These are phyloP conservation scores for Melanerpes formicivorus DNA, from an alignment of 2,113 vertebrate species.

Conservation along the genomic window DNA sequence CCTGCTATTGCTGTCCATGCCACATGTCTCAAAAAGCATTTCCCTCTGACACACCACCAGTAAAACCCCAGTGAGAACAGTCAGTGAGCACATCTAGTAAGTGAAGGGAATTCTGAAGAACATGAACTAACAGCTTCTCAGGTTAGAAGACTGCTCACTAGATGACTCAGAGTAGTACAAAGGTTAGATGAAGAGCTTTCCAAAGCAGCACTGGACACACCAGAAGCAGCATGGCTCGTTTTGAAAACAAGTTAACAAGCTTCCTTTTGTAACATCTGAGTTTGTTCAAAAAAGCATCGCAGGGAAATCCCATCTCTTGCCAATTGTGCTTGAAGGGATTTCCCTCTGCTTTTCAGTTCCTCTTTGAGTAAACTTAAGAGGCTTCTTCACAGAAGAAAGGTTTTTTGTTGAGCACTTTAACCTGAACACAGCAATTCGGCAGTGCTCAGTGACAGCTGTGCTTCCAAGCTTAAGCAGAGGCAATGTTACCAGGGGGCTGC, in stretches of 20 bases:
- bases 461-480: constrained; percentile 7
- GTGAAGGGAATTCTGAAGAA: neutral
- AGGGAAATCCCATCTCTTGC: constrained; percentile 16
- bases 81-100: neutral
- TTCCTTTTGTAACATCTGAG: neutral
- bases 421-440: constrained; percentile 24
- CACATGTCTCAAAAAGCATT: neutral
- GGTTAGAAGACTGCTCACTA: neutral
- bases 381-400: neutral
- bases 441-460: constrained; percentile 16
- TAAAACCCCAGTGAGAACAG: neutral
- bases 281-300: neutral
- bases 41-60: neutral
- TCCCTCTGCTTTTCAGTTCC: constrained; percentile 41
- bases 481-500: neutral
- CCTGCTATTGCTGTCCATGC: neutral
- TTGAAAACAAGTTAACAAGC: neutral
- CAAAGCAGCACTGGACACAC: neutral
- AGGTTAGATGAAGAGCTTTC: neutral
- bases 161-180: neutral
- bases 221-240: neutral
- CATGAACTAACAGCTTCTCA: neutral
- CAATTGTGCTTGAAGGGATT: constrained; percentile 24
- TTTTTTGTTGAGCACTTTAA: constrained; percentile 30
- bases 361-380: constrained; percentile 23